These are phyloP conservation scores for Ophion obscuratus DNA, from an alignment of 2,888 invertebrate genomes.

Conservation along the genomic window DNA sequence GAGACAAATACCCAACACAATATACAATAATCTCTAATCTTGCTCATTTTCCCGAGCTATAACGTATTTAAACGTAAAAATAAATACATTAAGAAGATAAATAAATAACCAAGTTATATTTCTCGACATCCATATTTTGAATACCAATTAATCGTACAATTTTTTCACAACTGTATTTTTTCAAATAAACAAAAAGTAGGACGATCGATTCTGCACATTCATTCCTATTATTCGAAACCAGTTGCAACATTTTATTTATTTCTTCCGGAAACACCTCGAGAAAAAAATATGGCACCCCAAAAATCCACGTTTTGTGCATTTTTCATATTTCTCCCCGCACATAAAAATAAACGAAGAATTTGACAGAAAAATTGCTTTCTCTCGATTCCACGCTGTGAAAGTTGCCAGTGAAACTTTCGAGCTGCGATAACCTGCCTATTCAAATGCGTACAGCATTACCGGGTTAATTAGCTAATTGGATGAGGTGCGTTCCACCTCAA, in stretches of 20 bases:
- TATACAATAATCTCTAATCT: not conserved
- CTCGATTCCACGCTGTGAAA: not conserved
- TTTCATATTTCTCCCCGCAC: not conserved
- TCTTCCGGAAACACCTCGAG: too few species aligned
- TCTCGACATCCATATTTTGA: too few species aligned
- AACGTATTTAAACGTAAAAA: not conserved
- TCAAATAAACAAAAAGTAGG: too few species aligned
- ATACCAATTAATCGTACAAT: too few species aligned
- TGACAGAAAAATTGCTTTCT: not conserved
- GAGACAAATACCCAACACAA: not conserved
- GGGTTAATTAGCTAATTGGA: slow-evolving; percentile 59
- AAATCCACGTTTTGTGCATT: not conserved
- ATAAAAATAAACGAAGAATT: not conserved
- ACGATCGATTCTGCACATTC: too few species aligned
- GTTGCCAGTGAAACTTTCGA: not conserved
- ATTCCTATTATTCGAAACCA: too few species aligned
- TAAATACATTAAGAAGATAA: too few species aligned
- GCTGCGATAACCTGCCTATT: not conserved
- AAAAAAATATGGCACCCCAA: too few species aligned
- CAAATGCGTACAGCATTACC: not conserved
- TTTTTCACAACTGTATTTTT: too few species aligned
- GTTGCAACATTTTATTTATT: too few species aligned
- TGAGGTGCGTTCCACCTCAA: slow-evolving; percentile 53
- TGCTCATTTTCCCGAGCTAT: not conserved
- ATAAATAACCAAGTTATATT: too few species aligned